Evolutionary conservation across 2,113 vertebrate genomes (phyloP).

Genomic region (Silurus meridionalis): DNA sequence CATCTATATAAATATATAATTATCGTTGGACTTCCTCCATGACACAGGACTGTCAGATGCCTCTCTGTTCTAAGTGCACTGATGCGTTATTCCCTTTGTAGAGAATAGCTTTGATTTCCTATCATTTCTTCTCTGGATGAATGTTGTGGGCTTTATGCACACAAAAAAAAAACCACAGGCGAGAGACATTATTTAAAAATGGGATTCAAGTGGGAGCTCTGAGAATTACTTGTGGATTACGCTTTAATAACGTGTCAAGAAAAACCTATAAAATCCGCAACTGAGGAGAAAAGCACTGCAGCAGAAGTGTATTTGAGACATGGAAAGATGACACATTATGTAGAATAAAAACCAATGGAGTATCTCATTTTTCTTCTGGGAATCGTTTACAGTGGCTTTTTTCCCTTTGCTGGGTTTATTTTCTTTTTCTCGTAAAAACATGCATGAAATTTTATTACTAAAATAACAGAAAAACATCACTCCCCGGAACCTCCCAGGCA

Average conservation of each 20-base stretch:
- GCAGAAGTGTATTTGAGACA: conserved; percentile 26
- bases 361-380: conserved; percentile 42
- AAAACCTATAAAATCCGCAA: conserved; percentile 41
- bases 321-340: conserved; percentile 40
- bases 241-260: conserved; percentile 47
- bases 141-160: conserved; percentile 28
- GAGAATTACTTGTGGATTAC: conserved; percentile 52
- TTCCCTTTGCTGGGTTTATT: conserved; percentile 5
- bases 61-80: not conserved
- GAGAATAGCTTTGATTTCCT: conserved; percentile 19
- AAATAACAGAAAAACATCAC: not conserved
- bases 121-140: conserved; percentile 11
- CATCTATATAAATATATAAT: not conserved
- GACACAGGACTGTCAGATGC: conserved; percentile 19
- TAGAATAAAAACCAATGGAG: conserved; percentile 36
- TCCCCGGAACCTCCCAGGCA: not conserved
- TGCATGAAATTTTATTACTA: conserved; percentile 38
- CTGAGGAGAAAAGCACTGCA: conserved; percentile 26
- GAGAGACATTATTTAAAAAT: conserved; percentile 36
- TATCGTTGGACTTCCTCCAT: not conserved
- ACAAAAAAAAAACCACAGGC: not conserved
- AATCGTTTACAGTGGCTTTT: conserved; percentile 32
- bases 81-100: conserved; percentile 4
- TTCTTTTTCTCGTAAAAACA: conserved; percentile 24
- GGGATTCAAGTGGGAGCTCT: conserved; percentile 37